phyloP scores from a whole-genome alignment of 37 sponge, comb jelly and placozoan genomes.

The Petrosia ficiformis region DNA sequence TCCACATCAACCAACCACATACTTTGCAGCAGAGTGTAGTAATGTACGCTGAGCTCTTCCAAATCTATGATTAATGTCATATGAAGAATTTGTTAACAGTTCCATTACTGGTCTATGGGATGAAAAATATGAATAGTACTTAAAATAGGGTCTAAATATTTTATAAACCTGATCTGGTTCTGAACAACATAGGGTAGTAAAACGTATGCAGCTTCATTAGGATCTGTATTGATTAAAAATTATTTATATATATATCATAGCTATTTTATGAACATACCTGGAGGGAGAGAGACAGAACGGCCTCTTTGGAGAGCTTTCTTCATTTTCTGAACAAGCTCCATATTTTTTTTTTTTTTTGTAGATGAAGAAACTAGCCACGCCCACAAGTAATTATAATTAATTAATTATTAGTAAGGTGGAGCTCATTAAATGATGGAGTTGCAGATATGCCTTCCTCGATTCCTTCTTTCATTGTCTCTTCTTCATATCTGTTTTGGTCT shows the following conservation, averaged over 20 bases:
- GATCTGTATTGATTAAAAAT: conserved; percentile 31
- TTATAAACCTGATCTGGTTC: conserved; percentile 60
- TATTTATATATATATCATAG: not conserved
- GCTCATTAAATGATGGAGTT: no score
- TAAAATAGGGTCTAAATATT: not conserved
- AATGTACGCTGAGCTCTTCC: conserved; percentile 79
- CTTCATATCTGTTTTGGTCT: not conserved
- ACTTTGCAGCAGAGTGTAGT: conserved; percentile 82
- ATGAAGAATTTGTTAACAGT: conserved; percentile 48
- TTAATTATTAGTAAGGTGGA: no score
- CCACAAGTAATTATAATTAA: no score
- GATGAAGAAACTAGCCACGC: no score
- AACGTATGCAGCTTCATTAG: conserved; percentile 64
- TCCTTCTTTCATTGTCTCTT: not conserved
- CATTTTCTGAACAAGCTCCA: conserved; percentile 67
- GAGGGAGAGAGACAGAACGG: conserved; percentile 76
- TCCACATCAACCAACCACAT: not conserved
- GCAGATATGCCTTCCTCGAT: no score
- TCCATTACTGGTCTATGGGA: conserved; percentile 38
- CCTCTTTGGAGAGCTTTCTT: conserved; percentile 69
- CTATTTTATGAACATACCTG: conserved; percentile 33
- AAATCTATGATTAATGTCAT: conserved; percentile 58
- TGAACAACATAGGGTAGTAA: conserved; percentile 77
- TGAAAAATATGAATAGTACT: not conserved
- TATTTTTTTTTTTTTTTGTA: conserved; percentile 1